Evolutionary conservation across 2,888 invertebrate species (phyloP).

Genomic region (Dyspetes luteomarginatus): DNA sequence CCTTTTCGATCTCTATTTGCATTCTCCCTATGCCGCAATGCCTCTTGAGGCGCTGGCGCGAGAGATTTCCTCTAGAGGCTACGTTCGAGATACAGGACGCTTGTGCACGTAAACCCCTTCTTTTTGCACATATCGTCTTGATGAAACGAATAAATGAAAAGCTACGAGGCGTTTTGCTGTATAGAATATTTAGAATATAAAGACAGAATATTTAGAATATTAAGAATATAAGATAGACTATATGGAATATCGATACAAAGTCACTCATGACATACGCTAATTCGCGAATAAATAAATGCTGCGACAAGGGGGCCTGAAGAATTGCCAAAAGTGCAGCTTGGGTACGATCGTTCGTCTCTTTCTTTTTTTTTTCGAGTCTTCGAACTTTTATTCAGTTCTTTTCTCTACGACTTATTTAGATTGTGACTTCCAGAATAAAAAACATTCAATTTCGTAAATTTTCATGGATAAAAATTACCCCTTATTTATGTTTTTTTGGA

Average conservation of each 20-base stretch:
- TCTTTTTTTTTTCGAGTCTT: slow-evolving; percentile 40
- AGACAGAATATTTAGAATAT: no score
- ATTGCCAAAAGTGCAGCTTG: slow-evolving; percentile 67
- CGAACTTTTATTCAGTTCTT: slow-evolving; percentile 25
- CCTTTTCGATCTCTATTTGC: slow-evolving; percentile 48
- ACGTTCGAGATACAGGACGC: background rate
- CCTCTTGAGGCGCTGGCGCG: no score
- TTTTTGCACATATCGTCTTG: slow-evolving; percentile 26
- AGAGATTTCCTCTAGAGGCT: no score
- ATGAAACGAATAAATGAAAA: slow-evolving; percentile 26
- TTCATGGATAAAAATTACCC: background rate
- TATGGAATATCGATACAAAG: slow-evolving; percentile 26
- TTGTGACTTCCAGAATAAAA: slow-evolving; percentile 7
- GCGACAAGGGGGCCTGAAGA: slow-evolving; percentile 51
- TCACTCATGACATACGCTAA: slow-evolving; percentile 4
- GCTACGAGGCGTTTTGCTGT: slow-evolving; percentile 2
- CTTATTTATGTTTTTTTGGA: background rate
- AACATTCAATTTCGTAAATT: no score
- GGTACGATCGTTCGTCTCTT: slow-evolving; percentile 35
- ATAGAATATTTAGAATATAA: background rate
- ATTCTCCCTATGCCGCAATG: slow-evolving; percentile 21
- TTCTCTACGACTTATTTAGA: slow-evolving; percentile 9
- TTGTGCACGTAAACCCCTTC: slow-evolving; percentile 24
- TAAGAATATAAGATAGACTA: no score
- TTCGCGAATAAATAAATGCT: slow-evolving; percentile 20